Conservation (phyloP, 2,888 invertebrate species). For the Loripinus fragilis region DNA sequence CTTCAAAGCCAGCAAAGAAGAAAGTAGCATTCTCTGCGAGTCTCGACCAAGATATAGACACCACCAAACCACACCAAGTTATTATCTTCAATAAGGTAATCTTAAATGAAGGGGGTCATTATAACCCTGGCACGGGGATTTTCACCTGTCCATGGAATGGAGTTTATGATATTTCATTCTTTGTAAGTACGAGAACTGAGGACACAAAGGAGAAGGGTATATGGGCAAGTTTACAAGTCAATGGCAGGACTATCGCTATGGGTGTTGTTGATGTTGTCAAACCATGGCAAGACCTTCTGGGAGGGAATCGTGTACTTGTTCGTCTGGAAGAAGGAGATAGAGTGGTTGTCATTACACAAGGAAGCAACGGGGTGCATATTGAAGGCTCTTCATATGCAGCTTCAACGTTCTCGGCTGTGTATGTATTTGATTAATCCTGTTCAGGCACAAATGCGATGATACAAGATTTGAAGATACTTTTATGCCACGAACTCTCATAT, state of each 20-base stretch:
- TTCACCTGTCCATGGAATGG: slow-evolving; percentile 16
- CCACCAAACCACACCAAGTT: neutral
- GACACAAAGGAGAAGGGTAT: neutral
- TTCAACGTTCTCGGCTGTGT: neutral
- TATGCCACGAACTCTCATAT: too few species aligned
- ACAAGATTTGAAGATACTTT: too few species aligned
- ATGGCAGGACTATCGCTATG: neutral
- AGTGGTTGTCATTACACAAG: neutral
- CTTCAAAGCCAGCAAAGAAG: neutral
- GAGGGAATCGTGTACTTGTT: slow-evolving; percentile 17
- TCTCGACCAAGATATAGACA: neutral
- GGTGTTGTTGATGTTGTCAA: slow-evolving; percentile 1
- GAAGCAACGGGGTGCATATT: neutral
- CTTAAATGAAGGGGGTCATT: slow-evolving; percentile 16
- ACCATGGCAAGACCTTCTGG: slow-evolving; percentile 4
- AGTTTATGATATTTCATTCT: slow-evolving; percentile 18
- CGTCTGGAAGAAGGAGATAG: slow-evolving; percentile 1
- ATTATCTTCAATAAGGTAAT: slow-evolving; percentile 12
- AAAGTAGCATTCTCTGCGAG: neutral
- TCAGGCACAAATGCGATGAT: too few species aligned
- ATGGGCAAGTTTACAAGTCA: slow-evolving; percentile 12
- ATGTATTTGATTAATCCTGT: neutral
- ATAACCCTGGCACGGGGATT: neutral
- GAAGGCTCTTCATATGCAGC: neutral
- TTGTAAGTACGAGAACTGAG: neutral